These are phyloP conservation scores for Bembecia ichneumoniformis DNA, from an alignment of 2,888 invertebrate species.

Conservation along the genomic window DNA sequence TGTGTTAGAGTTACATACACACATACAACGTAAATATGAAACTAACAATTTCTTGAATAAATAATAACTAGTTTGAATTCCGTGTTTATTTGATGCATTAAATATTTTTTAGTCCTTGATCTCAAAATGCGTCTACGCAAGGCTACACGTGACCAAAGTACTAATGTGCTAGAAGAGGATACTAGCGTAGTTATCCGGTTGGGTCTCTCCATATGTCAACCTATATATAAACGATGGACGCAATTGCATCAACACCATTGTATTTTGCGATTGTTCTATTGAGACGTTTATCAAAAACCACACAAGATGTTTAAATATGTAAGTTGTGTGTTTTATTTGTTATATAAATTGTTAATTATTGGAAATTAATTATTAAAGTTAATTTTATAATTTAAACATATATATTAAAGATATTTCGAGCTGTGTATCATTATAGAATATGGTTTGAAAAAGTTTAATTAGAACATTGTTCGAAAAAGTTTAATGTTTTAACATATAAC, in stretches of 20 bases:
- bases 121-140: slow-evolving; percentile 40
- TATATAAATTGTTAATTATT: too few species aligned
- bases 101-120: slow-evolving; percentile 27
- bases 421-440: not conserved
- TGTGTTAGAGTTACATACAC: too few species aligned
- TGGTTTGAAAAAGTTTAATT: too few species aligned
- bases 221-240: slow-evolving; percentile 23
- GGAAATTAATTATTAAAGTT: too few species aligned
- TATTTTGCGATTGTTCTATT: slow-evolving; percentile 9
- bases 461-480: too few species aligned
- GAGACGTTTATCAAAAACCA: slow-evolving; percentile 4
- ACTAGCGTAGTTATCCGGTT: slow-evolving; percentile 47
- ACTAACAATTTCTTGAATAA: slow-evolving; percentile 1
- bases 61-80: slow-evolving; percentile 9
- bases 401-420: not conserved
- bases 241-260: slow-evolving; percentile 17
- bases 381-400: not conserved
- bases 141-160: slow-evolving; percentile 50
- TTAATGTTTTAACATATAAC: too few species aligned
- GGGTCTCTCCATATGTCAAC: slow-evolving; percentile 7
- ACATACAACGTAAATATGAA: not conserved
- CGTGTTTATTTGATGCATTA: slow-evolving; percentile 1
- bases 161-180: slow-evolving; percentile 45
- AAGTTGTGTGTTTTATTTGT: slow-evolving; percentile 20
- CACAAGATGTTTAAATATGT: slow-evolving; percentile 66